Percentiles rank a stretch among this genome's conserved stretches.
Evolutionary conservation across 2,888 invertebrate genomes (phyloP).

Genomic region (Chironomus riparius): DNA sequence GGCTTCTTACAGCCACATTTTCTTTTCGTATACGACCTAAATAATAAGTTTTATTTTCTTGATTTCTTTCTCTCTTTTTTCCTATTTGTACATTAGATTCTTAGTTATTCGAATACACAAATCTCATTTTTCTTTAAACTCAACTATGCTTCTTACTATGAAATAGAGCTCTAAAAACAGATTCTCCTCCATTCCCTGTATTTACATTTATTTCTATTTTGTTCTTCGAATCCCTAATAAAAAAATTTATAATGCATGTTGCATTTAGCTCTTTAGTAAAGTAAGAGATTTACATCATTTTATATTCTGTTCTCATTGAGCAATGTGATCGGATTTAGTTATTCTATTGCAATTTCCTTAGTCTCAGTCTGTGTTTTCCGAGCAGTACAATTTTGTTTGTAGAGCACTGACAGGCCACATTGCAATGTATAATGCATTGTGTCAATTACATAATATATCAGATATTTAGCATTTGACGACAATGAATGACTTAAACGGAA

Average conservation of each 20-base stretch:
- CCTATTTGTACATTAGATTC: not conserved
- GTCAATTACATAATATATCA: too few species aligned
- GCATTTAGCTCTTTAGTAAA: too few species aligned
- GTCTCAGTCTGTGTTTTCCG: too few species aligned
- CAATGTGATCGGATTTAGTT: not conserved
- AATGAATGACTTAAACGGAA: too few species aligned
- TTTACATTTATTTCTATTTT: not conserved
- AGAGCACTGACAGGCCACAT: too few species aligned
- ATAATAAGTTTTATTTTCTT: not conserved
- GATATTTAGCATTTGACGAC: too few species aligned
- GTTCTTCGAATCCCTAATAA: not conserved
- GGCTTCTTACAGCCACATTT: not conserved
- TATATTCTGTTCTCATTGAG: not conserved
- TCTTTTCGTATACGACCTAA: not conserved
- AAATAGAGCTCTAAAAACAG: not conserved
- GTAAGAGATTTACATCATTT: too few species aligned
- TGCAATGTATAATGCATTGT: too few species aligned
- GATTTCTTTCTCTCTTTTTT: not conserved
- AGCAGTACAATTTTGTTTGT: too few species aligned
- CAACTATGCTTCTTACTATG: not conserved
- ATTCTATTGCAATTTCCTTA: not conserved
- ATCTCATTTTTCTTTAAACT: not conserved
- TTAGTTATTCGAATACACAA: not conserved
- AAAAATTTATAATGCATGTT: not conserved
- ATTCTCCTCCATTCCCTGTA: not conserved